Conservation (phyloP, 2,113 vertebrate species). For the Hypomesus transpacificus region DNA sequence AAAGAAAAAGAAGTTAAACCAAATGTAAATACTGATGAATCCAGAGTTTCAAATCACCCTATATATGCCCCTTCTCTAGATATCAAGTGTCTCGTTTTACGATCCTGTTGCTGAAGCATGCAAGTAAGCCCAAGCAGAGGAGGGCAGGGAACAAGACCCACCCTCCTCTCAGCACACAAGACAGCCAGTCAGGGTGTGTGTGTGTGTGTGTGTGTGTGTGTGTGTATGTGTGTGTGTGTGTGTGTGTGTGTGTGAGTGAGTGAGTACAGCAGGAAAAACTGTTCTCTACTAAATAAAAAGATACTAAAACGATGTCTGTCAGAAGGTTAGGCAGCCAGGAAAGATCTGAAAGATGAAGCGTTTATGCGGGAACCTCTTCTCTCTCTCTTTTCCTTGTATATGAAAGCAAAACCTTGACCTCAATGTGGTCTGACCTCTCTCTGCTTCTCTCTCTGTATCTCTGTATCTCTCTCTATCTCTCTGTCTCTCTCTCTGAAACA, state of each 20-base stretch:
- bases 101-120: neutral
- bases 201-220: too few species aligned
- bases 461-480: constrained; percentile 6
- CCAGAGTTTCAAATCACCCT: neutral
- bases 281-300: neutral
- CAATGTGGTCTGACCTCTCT: constrained; percentile 41
- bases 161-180: constrained; percentile 23
- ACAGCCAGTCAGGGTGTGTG: constrained; percentile 35
- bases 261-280: neutral
- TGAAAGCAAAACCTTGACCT: constrained; percentile 38
- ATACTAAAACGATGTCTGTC: too few species aligned
- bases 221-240: too few species aligned
- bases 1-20: constrained; percentile 48
- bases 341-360: neutral
- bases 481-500: constrained; percentile 13
- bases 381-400: constrained; percentile 21
- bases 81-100: too few species aligned
- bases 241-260: constrained; percentile 3
- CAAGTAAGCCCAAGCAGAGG: neutral
- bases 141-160: constrained; percentile 6
- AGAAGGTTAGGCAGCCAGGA: neutral
- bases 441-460: constrained; percentile 28
- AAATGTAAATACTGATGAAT: neutral
- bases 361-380: neutral
- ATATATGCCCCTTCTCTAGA: too few species aligned